phyloP scores from a whole-genome alignment of 1,140 invertebrate species.

The Drosophila nigromelanica region DNA sequence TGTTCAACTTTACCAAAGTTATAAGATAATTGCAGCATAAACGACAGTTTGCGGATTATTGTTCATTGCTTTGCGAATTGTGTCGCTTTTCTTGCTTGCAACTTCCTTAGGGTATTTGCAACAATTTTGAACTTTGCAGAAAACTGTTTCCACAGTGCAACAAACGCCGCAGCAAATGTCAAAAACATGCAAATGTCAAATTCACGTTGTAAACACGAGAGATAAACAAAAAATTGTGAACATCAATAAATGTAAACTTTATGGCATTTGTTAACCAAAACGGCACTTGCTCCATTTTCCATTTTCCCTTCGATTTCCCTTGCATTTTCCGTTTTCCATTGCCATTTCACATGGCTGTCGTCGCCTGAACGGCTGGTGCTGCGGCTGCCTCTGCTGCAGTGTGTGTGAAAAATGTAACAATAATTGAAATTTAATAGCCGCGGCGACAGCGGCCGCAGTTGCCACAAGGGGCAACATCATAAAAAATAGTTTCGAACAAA shows the following conservation, averaged over 20 bases:
- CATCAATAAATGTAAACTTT: slow-evolving; percentile 45
- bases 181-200: slow-evolving; percentile 37
- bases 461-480: slow-evolving; percentile 47
- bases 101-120: not conserved
- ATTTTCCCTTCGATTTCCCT: slow-evolving; percentile 52
- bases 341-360: slow-evolving; percentile 41
- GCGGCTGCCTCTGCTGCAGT: slow-evolving; percentile 21
- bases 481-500: slow-evolving; percentile 28
- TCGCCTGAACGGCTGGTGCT: slow-evolving; percentile 8
- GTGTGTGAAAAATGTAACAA: slow-evolving; percentile 80
- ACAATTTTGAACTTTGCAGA: not conserved
- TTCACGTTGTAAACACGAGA: slow-evolving; percentile 3
- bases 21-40: slow-evolving; percentile 26
- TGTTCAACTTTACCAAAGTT: not conserved
- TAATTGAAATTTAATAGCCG: slow-evolving; percentile 81
- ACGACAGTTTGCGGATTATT: slow-evolving; percentile 27
- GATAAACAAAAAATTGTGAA: not conserved
- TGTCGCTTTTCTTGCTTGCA: slow-evolving; percentile 3
- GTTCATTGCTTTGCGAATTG: slow-evolving; percentile 26
- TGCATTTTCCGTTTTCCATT: slow-evolving; percentile 55
- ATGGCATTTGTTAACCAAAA: slow-evolving; percentile 36
- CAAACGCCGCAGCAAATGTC: not conserved
- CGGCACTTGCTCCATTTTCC: slow-evolving; percentile 51
- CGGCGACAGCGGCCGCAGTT: slow-evolving; percentile 63
- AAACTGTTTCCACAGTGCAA: not conserved